Evolutionary conservation across 2,113 vertebrate genomes (phyloP), one percentile per base, ranked within the genome.

Genomic region (Heterochromis multidens): DNA sequence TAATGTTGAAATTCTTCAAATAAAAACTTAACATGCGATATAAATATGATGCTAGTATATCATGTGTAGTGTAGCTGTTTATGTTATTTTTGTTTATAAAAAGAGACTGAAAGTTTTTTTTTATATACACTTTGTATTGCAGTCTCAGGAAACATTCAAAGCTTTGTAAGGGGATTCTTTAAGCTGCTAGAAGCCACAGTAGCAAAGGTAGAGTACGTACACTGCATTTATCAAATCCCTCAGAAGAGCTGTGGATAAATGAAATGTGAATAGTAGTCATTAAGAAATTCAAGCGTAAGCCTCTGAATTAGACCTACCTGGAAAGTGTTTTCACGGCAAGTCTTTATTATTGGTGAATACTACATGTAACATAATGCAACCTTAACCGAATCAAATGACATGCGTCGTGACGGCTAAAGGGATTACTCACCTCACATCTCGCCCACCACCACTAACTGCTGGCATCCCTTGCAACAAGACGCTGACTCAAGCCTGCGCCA

Each of bases 351-450:
- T 35, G 29, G 76, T 80, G 78, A 82, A 88, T 84, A 85, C 89
- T 81, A 79, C 54, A 29, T 29, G 59, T 16, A 56, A 83, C 61
- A 85, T 88, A 92, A 91, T 88, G 74, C 49, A 63, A 19, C 83
- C 84, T 80, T 77, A 92, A 90, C 91, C 82, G 81, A 91, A 90
- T 93, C 86, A 79, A 17, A 84, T 93, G 87, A 81, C 89, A 88
- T 81, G 84, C 82, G n/a, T 78, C 6, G 10, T 21, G 13, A 23
- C n/a, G 3, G 76, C 85, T 93, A 89, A 93, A 88, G 11, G 62
- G 89, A 91, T 93, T 94, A 92, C n/a, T 67, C 79, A 58, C 76
- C 58, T 40, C 86, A 9, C 46, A 37, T 86, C 82, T 90, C 83
- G 16, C 92, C 87, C 84, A 83, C 76, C 63, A 87, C 76, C 67